phyloP scores from a whole-genome alignment of 1,140 invertebrate species.

The Drosophila prosaltans region DNA sequence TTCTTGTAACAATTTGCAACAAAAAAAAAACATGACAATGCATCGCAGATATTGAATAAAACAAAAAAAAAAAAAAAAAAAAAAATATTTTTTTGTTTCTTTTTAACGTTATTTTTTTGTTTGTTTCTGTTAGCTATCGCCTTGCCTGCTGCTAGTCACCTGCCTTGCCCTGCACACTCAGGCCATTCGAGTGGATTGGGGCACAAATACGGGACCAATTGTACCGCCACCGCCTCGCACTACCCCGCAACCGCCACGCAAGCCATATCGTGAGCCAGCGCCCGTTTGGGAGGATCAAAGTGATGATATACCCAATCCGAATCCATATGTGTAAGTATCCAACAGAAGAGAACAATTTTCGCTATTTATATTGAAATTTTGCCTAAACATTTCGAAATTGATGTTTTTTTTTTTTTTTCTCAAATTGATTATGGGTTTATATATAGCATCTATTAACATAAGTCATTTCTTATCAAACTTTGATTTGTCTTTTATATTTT shows the following conservation, averaged over 20 bases:
- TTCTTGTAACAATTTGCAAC: slow-evolving; percentile 52
- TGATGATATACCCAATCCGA: slow-evolving; percentile 85
- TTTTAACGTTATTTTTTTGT: background rate
- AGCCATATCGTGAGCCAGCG: slow-evolving; percentile 84
- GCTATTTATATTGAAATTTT: no score
- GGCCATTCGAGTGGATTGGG: slow-evolving; percentile 82
- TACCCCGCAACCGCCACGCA: slow-evolving; percentile 82
- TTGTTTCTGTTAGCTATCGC: slow-evolving; percentile 49
- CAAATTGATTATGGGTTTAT: background rate
- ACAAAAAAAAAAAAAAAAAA: no score
- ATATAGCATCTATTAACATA: slow-evolving; percentile 13
- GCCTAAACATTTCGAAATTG: no score
- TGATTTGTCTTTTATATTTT: background rate
- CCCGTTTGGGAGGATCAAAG: slow-evolving; percentile 85
- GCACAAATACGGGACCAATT: slow-evolving; percentile 85
- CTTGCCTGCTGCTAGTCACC: slow-evolving; percentile 78
- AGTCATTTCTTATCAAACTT: background rate
- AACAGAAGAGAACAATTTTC: slow-evolving; percentile 8
- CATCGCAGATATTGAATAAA: slow-evolving; percentile 37
- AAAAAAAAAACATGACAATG: slow-evolving; percentile 42
- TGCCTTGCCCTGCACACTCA: slow-evolving; percentile 51
- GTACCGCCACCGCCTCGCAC: slow-evolving; percentile 84
- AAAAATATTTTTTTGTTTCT: background rate
- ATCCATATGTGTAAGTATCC: slow-evolving; percentile 85
- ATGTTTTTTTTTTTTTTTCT: background rate